Evolutionary conservation across 2,113 vertebrate species (phyloP), one percentile per base, ranked within the genome.

Genomic region (Microtus pennsylvanicus): DNA sequence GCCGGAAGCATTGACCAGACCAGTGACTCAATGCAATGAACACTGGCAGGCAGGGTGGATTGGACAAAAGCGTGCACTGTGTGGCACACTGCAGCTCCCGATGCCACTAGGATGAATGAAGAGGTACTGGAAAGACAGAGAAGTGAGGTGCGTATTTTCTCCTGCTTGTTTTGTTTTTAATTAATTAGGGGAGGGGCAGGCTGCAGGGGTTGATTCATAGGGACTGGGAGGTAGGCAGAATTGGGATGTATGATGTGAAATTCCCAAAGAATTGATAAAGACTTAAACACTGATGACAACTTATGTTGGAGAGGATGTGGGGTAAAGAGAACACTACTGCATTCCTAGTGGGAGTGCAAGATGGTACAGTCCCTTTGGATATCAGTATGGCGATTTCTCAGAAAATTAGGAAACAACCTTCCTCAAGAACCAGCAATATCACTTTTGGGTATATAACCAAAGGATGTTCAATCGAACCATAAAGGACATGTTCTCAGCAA

Each of bases 1-100:
- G 7, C 7, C 7, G 3, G 7, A 72, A 19, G 7, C 35, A 35
- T 19, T 72, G 35, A 72, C 16, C 69, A 72, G 35, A 72, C 16
- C 35, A 72, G 17, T 8, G 35, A n/a, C 17, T 72, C 69, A 72
- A 4, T 72, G 35, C 17, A 72, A n/a, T n/a, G 69, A 72, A 19
- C 17, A 9, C 11, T 72, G 17, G 16, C 35, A n/a, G 7, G 69
- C 9, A 17, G 17, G 35, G 16, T 19, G 35, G 35, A 69, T 21
- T 72, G 35, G 16, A n/a, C 35, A n/a, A 72, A n/a, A 72, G 69
- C 3, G 17, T 72, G 16, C 16, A 17, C 14, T 35, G 33, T 35
- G 6, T 69, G 30, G 28, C 26, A 17, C 67, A 35, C 13, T 12
- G 2, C 14, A 16, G 14, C 0, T 70, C 67, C 33, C 1, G 0